These are phyloP conservation scores for Dynastes grantii DNA, from an alignment of 2,888 invertebrate genomes.

Conservation along the genomic window DNA sequence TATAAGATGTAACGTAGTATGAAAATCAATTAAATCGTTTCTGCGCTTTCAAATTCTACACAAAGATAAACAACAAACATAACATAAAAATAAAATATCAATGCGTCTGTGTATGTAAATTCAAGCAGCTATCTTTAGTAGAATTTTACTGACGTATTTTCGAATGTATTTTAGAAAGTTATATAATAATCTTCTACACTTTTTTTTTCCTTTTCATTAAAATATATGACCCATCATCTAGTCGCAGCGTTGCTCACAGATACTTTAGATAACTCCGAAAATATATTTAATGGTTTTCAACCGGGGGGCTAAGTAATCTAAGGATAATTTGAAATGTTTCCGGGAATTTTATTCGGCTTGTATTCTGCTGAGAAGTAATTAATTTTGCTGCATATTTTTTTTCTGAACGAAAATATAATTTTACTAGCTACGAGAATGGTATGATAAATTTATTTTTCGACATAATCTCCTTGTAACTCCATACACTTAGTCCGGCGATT, in stretches of 20 bases:
- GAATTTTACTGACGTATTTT: conserved; percentile 22
- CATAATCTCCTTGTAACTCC: too few relatives aligned
- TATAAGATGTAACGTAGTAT: background rate
- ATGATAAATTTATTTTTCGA: too few relatives aligned
- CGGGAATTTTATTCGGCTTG: too few relatives aligned
- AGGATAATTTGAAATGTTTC: too few relatives aligned
- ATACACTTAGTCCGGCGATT: too few relatives aligned
- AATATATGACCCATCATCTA: background rate
- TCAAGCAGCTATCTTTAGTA: background rate
- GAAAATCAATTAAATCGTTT: conserved; percentile 17
- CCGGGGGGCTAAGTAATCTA: too few relatives aligned
- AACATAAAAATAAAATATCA: too few relatives aligned
- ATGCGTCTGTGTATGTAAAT: background rate
- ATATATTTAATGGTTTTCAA: background rate
- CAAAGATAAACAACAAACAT: conserved; percentile 2
- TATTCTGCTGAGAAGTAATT: too few relatives aligned
- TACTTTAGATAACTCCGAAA: conserved; percentile 30
- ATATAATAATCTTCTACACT: conserved; percentile 1
- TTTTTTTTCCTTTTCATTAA: background rate
- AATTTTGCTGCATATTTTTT: too few relatives aligned
- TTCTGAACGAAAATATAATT: too few relatives aligned
- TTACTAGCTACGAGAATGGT: too few relatives aligned
- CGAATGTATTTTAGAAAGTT: conserved; percentile 26
- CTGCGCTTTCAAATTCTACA: background rate
- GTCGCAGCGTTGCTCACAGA: background rate